These are phyloP conservation scores for Urocitellus parryii DNA, from an alignment of 2,113 vertebrate genomes.

Conservation along the genomic window DNA sequence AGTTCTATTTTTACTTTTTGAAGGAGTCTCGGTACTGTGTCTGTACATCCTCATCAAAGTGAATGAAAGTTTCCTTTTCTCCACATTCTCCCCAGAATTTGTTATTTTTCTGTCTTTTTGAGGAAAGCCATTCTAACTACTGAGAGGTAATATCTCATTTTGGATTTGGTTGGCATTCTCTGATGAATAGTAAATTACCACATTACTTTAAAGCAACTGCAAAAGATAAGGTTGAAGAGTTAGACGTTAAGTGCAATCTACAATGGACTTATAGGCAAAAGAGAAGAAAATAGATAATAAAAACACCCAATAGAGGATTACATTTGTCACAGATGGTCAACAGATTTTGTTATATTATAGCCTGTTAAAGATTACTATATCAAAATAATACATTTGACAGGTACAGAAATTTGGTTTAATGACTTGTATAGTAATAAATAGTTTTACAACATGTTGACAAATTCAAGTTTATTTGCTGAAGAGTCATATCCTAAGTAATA, in stretches of 20 bases:
- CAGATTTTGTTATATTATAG: neutral
- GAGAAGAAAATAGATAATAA: neutral
- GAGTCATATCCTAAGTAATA: neutral
- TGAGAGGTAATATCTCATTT: neutral
- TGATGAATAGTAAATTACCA: neutral
- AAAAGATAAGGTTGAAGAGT: neutral
- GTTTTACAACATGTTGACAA: neutral
- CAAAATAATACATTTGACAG: neutral
- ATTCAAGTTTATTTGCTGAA: neutral
- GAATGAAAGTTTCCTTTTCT: neutral
- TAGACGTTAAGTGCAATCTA: neutral
- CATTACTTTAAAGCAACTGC: neutral
- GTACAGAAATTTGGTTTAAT: neutral
- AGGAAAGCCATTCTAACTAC: neutral
- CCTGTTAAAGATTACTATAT: neutral
- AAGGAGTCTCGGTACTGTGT: neutral
- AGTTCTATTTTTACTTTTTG: neutral
- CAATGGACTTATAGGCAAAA: neutral
- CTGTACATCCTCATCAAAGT: too few relatives aligned
- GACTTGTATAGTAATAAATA: neutral
- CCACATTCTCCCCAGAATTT: neutral
- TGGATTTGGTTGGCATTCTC: neutral
- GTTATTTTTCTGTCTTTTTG: neutral
- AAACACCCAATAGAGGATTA: neutral
- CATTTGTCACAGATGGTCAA: neutral